Percentiles rank a stretch among this genome's conserved stretches.
phyloP scores from a whole-genome alignment of 2,888 invertebrate genomes.

The Acanthococcus lagerstroemiae region DNA sequence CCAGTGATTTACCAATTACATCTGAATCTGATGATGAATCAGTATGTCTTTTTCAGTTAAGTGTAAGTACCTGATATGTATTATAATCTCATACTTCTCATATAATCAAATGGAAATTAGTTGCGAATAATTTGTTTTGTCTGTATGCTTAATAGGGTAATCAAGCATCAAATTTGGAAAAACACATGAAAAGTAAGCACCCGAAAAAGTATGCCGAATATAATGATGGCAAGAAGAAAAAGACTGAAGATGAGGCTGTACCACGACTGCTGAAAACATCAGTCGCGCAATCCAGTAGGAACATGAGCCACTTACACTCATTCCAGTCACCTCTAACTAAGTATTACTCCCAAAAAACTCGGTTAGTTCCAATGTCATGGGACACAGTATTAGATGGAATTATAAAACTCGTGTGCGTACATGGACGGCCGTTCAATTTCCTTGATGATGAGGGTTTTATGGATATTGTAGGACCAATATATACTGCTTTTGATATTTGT shows the following conservation, averaged over 20 bases:
- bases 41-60: not conserved
- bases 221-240: slow-evolving; percentile 2
- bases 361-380: not conserved
- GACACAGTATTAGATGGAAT: not conserved
- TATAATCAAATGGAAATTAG: not conserved
- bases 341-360: not conserved
- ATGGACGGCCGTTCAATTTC: not conserved
- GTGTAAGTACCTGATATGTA: not conserved
- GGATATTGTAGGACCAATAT: not conserved
- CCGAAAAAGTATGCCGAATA: not conserved
- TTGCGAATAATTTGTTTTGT: not conserved
- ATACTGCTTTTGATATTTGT: not conserved
- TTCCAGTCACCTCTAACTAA: not conserved
- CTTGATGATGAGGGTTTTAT: not conserved
- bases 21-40: not conserved
- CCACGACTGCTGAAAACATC: not conserved
- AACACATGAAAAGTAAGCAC: not conserved
- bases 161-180: not conserved
- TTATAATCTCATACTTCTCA: not conserved
- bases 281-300: not conserved
- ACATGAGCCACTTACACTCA: not conserved
- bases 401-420: not conserved
- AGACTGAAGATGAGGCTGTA: not conserved
- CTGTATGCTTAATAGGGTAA: not conserved
- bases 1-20: not conserved